phyloP scores from a whole-genome alignment of 2,888 invertebrate genomes.

The Neoascia interrupta region DNA sequence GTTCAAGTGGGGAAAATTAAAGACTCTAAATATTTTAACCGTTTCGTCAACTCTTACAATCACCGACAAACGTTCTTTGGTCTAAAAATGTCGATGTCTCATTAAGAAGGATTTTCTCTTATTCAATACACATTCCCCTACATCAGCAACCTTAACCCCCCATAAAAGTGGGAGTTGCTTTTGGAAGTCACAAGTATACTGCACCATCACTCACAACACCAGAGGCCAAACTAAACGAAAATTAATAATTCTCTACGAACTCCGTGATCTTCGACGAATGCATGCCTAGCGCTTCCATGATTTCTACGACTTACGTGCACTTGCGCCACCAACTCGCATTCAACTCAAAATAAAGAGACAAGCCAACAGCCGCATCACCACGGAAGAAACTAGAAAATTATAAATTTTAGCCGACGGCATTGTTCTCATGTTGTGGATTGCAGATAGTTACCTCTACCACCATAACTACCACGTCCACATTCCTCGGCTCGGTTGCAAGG shows the following conservation, averaged over 20 bases:
- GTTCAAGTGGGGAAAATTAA: background rate
- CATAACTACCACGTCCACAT: background rate
- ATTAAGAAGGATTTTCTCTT: no score
- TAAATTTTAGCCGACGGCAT: slow-evolving; percentile 48
- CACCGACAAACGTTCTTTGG: no score
- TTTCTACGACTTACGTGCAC: slow-evolving; percentile 5
- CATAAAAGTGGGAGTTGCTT: no score
- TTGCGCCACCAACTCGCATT: background rate
- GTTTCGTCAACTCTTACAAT: no score
- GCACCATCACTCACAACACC: slow-evolving; percentile 18
- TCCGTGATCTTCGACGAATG: slow-evolving; percentile 54
- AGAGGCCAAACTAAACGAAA: slow-evolving; percentile 39
- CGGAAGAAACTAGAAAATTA: slow-evolving; percentile 49
- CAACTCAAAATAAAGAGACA: slow-evolving; percentile 1
- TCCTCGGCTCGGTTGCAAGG: slow-evolving; percentile 23
- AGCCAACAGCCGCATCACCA: background rate
- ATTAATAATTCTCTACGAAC: slow-evolving; percentile 53
- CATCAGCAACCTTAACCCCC: no score
- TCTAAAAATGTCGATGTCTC: no score
- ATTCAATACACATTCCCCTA: no score
- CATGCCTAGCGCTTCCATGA: slow-evolving; percentile 43
- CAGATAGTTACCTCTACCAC: background rate
- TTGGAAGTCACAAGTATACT: no score
- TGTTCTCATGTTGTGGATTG: slow-evolving; percentile 10
- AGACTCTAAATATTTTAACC: background rate